A percentile compares a stretch with the other conserved stretches of the same genome.
These are phyloP conservation scores for Lepidurus packardi DNA, from an alignment of 1,140 invertebrate genomes.

Conservation along the genomic window DNA sequence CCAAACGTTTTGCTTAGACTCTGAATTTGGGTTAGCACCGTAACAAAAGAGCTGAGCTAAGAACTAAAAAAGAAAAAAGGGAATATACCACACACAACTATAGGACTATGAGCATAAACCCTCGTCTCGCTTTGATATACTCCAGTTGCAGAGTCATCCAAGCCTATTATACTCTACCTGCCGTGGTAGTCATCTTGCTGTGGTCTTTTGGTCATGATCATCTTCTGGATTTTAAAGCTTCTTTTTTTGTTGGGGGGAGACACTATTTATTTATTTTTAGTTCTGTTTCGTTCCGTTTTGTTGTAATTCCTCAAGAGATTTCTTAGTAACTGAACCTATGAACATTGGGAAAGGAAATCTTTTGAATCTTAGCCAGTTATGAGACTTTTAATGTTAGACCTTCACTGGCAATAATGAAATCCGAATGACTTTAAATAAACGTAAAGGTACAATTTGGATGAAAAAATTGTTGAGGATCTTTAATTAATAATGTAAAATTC, in stretches of 20 bases:
- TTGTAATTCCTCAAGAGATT: neutral
- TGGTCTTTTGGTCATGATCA: conserved; percentile 12
- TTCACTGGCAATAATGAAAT: too few relatives aligned
- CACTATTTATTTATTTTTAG: neutral
- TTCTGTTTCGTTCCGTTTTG: neutral
- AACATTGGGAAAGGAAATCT: too few relatives aligned
- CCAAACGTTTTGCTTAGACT: conserved; percentile 19
- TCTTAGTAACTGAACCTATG: neutral
- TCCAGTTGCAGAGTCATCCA: conserved; percentile 21
- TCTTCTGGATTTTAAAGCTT: neutral
- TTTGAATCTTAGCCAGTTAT: neutral
- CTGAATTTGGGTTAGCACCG: conserved; percentile 9
- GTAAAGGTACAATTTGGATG: too few relatives aligned
- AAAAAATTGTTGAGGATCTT: too few relatives aligned
- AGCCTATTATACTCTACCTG: conserved; percentile 4
- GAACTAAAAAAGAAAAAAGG: neutral
- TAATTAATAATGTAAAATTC: too few relatives aligned
- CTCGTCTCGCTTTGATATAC: conserved; percentile 15
- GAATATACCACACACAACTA: conserved; percentile 15
- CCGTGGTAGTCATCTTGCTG: neutral
- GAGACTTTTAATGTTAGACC: neutral
- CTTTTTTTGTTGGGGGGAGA: neutral
- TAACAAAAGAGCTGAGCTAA: neutral
- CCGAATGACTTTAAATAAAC: too few relatives aligned
- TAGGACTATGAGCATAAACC: neutral